Evolutionary conservation across 30 jellyfish, hydroid and myxozoan genomes (phyloP), one percentile per base, ranked within the genome.

Genomic region (Aurelia sp.): DNA sequence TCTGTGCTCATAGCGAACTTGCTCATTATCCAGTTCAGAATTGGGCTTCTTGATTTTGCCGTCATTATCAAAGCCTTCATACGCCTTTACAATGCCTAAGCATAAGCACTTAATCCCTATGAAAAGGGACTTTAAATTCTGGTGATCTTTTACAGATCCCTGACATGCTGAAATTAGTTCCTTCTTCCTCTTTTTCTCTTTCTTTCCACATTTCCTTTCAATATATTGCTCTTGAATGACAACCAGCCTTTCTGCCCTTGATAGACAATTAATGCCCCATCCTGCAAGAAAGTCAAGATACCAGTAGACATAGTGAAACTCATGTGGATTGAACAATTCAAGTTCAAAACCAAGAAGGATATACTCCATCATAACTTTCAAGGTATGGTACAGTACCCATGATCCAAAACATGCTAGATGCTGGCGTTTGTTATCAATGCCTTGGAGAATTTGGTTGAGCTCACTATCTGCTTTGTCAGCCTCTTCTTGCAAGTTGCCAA

Each of bases 391-490:
- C 35, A 92, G 89, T 6, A 92, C 98, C 98, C 98, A 92, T 12
- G 98, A 92, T 35, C 94, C 98, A 68, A 92, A 92, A 63, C 98
- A 92, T 1, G 98, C 98, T 5, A 92, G 89, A 61, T 92, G 98
- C 77, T 92, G 98, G 18, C 98, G 75, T 88, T 92, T 92, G 85
- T 78, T 58, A 76, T 92, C 98, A 40, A 87, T 77, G 47, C 85
- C 57, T 65, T 78, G 92, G 20, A 92, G 73, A 51, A 92, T 80
- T 4, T 21, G 71, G 62, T 92, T 93, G 78, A 92, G 88, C 31
- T 83, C 98, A 22, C 90, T 93, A 86, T 92, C 98, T 35, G 92
- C 96, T 60, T 86, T 87, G 84, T 92, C 98, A 31, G 98, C 98
- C 81, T 92, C 98, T 16, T 85, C 97, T 60, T 92, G 98, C 75